These are phyloP conservation scores for Pterobdella sp. DNA, from an alignment of 2,888 invertebrate genomes.

Conservation along the genomic window DNA sequence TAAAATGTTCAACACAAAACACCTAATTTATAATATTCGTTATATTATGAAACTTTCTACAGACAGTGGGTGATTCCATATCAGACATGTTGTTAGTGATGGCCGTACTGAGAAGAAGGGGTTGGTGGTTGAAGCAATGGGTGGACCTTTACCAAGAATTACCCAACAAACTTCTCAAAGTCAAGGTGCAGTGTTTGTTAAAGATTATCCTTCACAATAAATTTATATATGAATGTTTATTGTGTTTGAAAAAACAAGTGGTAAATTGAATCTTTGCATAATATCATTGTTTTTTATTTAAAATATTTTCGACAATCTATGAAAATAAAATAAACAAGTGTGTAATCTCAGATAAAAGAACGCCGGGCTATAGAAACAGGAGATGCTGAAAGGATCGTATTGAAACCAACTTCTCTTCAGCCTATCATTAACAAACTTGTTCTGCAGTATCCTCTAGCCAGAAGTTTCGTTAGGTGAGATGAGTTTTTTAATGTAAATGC, in stretches of 20 bases:
- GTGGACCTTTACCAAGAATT: slow-evolving; percentile 71
- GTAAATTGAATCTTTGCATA: background rate
- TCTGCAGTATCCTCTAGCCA: slow-evolving; percentile 61
- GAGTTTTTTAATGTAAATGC: slow-evolving; percentile 10
- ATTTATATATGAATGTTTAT: no score
- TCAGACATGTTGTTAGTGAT: slow-evolving; percentile 91
- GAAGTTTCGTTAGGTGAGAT: slow-evolving; percentile 72
- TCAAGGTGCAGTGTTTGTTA: slow-evolving; percentile 62
- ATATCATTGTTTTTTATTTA: background rate
- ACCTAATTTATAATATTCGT: no score
- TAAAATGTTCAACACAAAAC: no score
- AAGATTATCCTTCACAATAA: no score
- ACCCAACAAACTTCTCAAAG: slow-evolving; percentile 75
- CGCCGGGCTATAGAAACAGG: slow-evolving; percentile 74
- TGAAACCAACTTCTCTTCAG: slow-evolving; percentile 76
- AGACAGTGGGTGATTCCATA: slow-evolving; percentile 80
- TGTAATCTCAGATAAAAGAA: slow-evolving; percentile 58
- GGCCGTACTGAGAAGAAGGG: slow-evolving; percentile 71
- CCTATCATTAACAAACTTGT: slow-evolving; percentile 67
- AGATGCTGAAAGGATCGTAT: slow-evolving; percentile 75
- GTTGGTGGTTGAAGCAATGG: slow-evolving; percentile 75
- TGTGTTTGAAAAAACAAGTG: no score
- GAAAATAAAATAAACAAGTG: background rate
- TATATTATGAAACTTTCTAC: slow-evolving; percentile 28
- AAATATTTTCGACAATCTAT: no score